A percentile compares a stretch with the other conserved stretches of the same genome.
Conservation (phyloP, 1,140 invertebrate genomes). For the Orchesella cincta region DNA sequence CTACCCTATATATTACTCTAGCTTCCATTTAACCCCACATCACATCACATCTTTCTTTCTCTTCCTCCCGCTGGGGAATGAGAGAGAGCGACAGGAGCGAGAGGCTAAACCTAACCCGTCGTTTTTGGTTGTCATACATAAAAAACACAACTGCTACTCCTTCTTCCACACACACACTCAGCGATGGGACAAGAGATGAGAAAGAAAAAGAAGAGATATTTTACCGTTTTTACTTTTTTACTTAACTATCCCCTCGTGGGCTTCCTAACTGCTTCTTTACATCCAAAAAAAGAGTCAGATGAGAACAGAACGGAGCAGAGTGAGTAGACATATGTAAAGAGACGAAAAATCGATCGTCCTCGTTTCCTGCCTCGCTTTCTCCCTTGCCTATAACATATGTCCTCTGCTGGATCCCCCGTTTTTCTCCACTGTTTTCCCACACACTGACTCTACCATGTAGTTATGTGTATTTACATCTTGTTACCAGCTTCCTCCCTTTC, state of each 20-base stretch:
- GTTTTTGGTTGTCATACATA: too few relatives aligned
- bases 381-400: neutral
- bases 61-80: neutral
- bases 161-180: too few relatives aligned
- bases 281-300: too few relatives aligned
- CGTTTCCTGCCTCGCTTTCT: neutral
- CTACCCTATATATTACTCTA: too few relatives aligned
- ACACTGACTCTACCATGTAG: too few relatives aligned
- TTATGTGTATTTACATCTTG: too few relatives aligned
- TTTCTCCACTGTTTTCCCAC: neutral
- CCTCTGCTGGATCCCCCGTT: neutral
- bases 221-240: neutral
- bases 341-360: constrained; percentile 3
- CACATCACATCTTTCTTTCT: neutral
- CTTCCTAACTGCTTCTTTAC: too few relatives aligned
- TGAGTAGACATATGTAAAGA: neutral
- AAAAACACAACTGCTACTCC: too few relatives aligned
- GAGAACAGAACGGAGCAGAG: neutral
- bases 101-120: too few relatives aligned
- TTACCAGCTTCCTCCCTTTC: too few relatives aligned
- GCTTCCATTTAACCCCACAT: too few relatives aligned
- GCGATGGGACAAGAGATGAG: neutral
- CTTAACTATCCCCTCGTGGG: constrained; percentile 1
- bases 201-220: neutral
- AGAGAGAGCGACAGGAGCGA: neutral